phyloP scores from a whole-genome alignment of 2,797 vertebrate species.

The Rhabdomys pumilio region DNA sequence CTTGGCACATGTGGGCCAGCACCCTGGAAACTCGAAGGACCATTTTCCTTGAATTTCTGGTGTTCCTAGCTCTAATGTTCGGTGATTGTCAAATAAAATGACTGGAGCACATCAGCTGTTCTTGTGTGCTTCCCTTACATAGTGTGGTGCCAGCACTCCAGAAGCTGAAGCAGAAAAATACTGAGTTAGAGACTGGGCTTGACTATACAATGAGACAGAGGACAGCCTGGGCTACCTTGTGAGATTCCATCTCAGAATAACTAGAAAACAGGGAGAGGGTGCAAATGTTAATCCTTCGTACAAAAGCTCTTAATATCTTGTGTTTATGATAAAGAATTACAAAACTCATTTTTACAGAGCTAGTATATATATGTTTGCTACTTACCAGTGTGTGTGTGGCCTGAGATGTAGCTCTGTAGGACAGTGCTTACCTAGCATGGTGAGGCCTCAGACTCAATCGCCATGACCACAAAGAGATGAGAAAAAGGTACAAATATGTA shows the following conservation, averaged over 20 bases:
- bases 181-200: not conserved
- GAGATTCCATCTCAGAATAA: not conserved
- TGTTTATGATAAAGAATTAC: constrained; percentile 31
- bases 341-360: not conserved
- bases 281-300: not conserved
- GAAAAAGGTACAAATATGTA: constrained; percentile 22
- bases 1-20: not conserved
- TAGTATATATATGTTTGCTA: constrained; percentile 25
- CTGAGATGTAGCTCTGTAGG: not conserved
- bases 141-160: not conserved
- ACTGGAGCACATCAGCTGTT: not conserved
- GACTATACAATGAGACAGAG: not conserved
- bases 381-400: not conserved
- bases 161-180: not conserved
- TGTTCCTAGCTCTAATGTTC: not conserved
- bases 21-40: not conserved
- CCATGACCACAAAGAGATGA: not conserved
- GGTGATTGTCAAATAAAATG: not conserved
- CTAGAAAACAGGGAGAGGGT: not conserved
- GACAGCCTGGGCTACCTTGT: not conserved
- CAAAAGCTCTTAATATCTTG: not conserved
- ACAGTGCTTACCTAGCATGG: not conserved
- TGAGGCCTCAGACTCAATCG: not conserved
- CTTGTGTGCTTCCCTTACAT: not conserved
- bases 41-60: not conserved